Evolutionary conservation across 2,797 vertebrate genomes (phyloP).

Genomic region (Epinephelus awoara): DNA sequence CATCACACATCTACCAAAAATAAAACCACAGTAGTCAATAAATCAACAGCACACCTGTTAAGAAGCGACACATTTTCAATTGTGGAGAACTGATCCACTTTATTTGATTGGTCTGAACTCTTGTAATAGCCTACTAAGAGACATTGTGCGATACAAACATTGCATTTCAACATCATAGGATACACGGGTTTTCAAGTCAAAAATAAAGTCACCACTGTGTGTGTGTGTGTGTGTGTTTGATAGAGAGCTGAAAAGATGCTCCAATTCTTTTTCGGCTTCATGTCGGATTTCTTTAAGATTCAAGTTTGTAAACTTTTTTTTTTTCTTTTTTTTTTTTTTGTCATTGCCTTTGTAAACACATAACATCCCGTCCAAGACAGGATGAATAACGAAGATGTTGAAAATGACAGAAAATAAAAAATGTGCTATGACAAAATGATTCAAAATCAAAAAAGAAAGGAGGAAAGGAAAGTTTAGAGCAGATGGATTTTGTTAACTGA

Average conservation of each 20-base stretch:
- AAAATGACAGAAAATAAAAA: slow-evolving; percentile 77
- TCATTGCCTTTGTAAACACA: slow-evolving; percentile 88
- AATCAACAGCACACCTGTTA: slow-evolving; percentile 30
- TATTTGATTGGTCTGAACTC: slow-evolving; percentile 93
- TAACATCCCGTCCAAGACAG: slow-evolving; percentile 80
- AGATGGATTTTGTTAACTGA: slow-evolving; percentile 68
- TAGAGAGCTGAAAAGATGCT: slow-evolving; percentile 80
- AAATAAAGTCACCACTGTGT: slow-evolving; percentile 80
- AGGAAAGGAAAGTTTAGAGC: slow-evolving; percentile 70
- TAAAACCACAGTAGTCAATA: not conserved
- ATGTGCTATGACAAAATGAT: slow-evolving; percentile 73
- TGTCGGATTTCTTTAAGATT: slow-evolving; percentile 86
- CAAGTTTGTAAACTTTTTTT: slow-evolving; percentile 87
- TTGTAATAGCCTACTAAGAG: slow-evolving; percentile 91
- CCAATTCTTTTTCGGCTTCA: slow-evolving; percentile 82
- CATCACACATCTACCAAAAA: not conserved
- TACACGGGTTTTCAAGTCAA: slow-evolving; percentile 90
- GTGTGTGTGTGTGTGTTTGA: slow-evolving; percentile 63
- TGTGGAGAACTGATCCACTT: slow-evolving; percentile 92
- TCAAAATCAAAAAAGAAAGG: slow-evolving; percentile 64
- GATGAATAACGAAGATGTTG: slow-evolving; percentile 82
- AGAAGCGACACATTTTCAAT: slow-evolving; percentile 58
- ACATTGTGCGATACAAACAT: slow-evolving; percentile 89
- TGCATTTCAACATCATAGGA: slow-evolving; percentile 87
- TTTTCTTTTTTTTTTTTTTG: slow-evolving; percentile 45